phyloP scores from a whole-genome alignment of 2,113 vertebrate species.

The Tragulus kanchil region DNA sequence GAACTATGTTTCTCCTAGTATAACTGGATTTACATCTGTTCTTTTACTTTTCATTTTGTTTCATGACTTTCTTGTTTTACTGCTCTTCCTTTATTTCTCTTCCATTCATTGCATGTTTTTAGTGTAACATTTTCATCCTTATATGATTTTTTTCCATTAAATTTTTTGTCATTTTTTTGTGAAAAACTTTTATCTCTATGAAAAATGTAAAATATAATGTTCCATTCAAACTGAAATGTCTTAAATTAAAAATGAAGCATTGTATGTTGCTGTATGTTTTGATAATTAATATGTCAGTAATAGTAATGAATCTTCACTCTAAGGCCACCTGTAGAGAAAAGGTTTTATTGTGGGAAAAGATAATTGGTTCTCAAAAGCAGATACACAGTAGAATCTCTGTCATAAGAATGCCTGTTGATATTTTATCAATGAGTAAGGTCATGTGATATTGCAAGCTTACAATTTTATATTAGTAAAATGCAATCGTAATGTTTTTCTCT shows the following conservation, averaged over 20 bases:
- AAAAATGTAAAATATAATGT: constrained; percentile 4
- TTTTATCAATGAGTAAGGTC: constrained; percentile 1
- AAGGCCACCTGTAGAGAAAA: not conserved
- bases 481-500: not conserved
- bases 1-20: not conserved
- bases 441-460: not conserved
- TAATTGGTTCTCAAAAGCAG: not conserved
- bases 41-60: not conserved
- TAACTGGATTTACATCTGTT: not conserved
- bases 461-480: constrained; percentile 2
- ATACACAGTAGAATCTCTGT: not conserved
- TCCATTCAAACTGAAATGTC: constrained; percentile 22
- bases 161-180: not conserved
- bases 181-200: constrained; percentile 20
- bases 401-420: not conserved
- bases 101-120: not conserved
- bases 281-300: not conserved
- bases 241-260: constrained; percentile 36
- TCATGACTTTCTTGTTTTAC: not conserved
- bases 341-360: not conserved
- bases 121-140: not conserved
- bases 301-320: not conserved
- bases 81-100: not conserved
- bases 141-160: not conserved
- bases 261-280: not conserved